Evolutionary conservation across 2,113 vertebrate species (phyloP).

Genomic region (Amphiprion percula): DNA sequence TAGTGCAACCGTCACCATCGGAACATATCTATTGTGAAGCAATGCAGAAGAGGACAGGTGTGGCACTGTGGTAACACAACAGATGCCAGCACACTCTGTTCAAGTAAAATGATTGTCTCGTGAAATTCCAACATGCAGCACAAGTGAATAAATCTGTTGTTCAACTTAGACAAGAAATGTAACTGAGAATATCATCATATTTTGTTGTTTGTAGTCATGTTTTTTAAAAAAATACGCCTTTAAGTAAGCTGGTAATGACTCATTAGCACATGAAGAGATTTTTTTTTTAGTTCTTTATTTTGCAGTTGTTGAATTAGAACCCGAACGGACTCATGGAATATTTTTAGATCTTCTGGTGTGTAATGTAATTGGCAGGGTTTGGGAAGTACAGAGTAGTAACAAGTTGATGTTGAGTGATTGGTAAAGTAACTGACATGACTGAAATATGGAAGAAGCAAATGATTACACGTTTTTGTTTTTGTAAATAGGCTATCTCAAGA

Average conservation of each 20-base stretch:
- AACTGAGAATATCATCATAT: neutral
- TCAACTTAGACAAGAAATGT: neutral
- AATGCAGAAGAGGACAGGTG: conserved; percentile 63
- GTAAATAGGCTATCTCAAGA: no score
- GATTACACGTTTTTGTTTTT: no score
- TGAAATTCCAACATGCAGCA: conserved; percentile 16
- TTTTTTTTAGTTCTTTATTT: neutral
- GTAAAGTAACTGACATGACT: no score
- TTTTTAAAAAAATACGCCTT: neutral
- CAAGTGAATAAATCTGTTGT: conserved; percentile 6
- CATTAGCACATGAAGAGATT: neutral
- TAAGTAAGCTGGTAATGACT: neutral
- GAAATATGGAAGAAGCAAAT: no score
- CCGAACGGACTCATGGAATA: neutral
- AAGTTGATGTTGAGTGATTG: no score
- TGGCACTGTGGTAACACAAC: conserved; percentile 34
- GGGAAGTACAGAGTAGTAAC: no score
- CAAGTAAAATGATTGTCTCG: conserved; percentile 15
- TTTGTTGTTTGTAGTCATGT: neutral
- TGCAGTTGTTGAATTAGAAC: no score
- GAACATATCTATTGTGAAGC: conserved; percentile 20
- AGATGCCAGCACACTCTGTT: conserved; percentile 22
- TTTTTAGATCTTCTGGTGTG: neutral
- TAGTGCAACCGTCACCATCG: conserved; percentile 4
- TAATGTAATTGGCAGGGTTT: no score